phyloP scores from a whole-genome alignment of 2,888 invertebrate species.

The Volucella bombylans region DNA sequence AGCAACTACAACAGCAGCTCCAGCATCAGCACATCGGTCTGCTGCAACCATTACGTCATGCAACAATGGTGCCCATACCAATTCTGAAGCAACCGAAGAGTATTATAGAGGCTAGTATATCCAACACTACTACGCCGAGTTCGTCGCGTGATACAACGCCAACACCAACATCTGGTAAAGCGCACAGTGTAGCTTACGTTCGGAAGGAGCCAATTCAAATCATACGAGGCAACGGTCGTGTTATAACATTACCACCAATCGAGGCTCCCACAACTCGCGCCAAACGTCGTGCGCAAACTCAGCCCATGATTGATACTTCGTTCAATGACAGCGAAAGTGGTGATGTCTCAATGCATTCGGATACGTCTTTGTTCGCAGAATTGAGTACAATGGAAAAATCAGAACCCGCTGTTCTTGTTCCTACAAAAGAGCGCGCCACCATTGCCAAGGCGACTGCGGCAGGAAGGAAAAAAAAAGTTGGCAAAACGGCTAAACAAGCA shows the following conservation, averaged over 20 bases:
- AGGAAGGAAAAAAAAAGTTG: conserved; percentile 52
- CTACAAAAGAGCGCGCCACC: conserved; percentile 75
- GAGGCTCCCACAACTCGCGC: conserved; percentile 92
- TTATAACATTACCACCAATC: conserved; percentile 91
- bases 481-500: conserved; percentile 76
- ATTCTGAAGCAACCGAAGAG: conserved; percentile 70
- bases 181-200: conserved; percentile 36
- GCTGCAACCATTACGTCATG: conserved; percentile 24
- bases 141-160: conserved; percentile 55
- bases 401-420: not conserved
- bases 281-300: conserved; percentile 85
- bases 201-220: conserved; percentile 86
- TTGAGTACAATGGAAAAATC: conserved; percentile 64
- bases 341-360: conserved; percentile 74
- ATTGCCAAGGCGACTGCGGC: conserved; percentile 74
- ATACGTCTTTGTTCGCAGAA: conserved; percentile 73
- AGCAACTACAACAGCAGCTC: conserved; percentile 15
- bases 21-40: conserved; percentile 8
- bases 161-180: conserved; percentile 68
- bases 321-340: conserved; percentile 63
- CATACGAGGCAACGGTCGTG: conserved; percentile 88
- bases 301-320: conserved; percentile 73
- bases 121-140: conserved; percentile 61
- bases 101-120: conserved; percentile 74
- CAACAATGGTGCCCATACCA: conserved; percentile 19